These are phyloP conservation scores for Valencia hispanica DNA, from an alignment of 2,797 vertebrate species.

Conservation along the genomic window DNA sequence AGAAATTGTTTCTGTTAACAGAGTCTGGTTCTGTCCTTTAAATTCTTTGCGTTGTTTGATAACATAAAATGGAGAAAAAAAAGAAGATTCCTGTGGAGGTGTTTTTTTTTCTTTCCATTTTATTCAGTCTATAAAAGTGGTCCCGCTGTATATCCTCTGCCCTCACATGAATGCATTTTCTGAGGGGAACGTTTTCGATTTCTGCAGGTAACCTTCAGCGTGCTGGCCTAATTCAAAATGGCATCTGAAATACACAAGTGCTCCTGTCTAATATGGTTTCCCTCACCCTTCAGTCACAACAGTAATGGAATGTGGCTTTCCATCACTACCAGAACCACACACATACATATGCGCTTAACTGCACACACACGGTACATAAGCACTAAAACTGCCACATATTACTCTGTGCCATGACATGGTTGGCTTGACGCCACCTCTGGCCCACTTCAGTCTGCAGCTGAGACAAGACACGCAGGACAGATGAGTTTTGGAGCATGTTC, in stretches of 20 bases:
- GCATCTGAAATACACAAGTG: constrained; percentile 57
- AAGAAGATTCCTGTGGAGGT: neutral
- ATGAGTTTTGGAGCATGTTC: constrained; percentile 26
- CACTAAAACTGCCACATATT: constrained; percentile 36
- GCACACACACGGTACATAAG: constrained; percentile 17
- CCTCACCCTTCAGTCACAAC: constrained; percentile 21
- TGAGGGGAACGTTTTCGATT: constrained; percentile 42
- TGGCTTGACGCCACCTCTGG: constrained; percentile 39
- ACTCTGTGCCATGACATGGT: constrained; percentile 28
- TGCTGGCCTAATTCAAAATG: constrained; percentile 55
- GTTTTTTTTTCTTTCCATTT: constrained; percentile 1
- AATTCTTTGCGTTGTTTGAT: neutral
- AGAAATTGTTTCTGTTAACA: constrained; percentile 15
- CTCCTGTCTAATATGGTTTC: constrained; percentile 40
- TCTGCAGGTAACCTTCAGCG: constrained; percentile 37
- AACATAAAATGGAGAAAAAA: neutral
- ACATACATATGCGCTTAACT: constrained; percentile 18
- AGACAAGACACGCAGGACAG: constrained; percentile 17
- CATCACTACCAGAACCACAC: constrained; percentile 35
- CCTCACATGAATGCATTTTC: constrained; percentile 35
- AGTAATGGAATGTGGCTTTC: constrained; percentile 56
- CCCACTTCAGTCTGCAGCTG: constrained; percentile 19
- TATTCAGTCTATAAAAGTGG: constrained; percentile 18
- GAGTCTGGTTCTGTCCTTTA: neutral
- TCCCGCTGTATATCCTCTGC: neutral